Base-by-base conservation (phyloP, 1,140 invertebrate genomes). In the Contarinia nasturtii region DNA sequence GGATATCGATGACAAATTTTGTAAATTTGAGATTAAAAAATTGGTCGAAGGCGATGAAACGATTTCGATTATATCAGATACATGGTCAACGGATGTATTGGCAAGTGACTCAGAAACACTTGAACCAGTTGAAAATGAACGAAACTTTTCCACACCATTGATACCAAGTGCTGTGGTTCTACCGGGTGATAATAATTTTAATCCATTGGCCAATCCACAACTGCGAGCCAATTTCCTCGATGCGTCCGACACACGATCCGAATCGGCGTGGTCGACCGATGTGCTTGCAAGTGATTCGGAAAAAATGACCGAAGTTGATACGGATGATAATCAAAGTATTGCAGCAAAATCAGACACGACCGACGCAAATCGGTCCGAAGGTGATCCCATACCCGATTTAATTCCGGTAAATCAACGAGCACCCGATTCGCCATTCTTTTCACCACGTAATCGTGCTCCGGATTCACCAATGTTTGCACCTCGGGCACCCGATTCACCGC, bases 1-100 rank as follows among this genome's bases (percentile, higher is more conserved):
- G 49, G 93, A 97, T 59, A 91, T 98, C 48, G 92, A 96, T 55
- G 94, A 98, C 51, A 93, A 96, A 64, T 98, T 98, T 75, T 94
- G 93, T 57, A 95, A 95, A 67, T 98, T 98, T 67, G 92, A 94
- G 59, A 90, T 97, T 33, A 90, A 86, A 63, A 86, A 86, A 57
- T 65, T 87, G 33, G 72, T 83, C 47, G 83, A 86, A 70, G 83
- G 79, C 1, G 91, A 95, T 62, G 91, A 96, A 67, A 92, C 90
- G 1, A 79, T 92, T 53, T 94, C 90, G 17, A 80, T 94, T 55
- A 90, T 95, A 42, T 93, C 89, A 50, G 92, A 97, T 64, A 95
- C 92, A 2, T 97, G 92, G 92, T 93, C 88, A 48, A 97, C 91
- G 1, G 92, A 96, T 67, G 91, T 95, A 44, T 64, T 95, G 42